Percentiles rank a stretch among this genome's conserved stretches.
Evolutionary conservation across 23 tunicate genomes (phyloP).

Genomic region (Ascidia mentula): DNA sequence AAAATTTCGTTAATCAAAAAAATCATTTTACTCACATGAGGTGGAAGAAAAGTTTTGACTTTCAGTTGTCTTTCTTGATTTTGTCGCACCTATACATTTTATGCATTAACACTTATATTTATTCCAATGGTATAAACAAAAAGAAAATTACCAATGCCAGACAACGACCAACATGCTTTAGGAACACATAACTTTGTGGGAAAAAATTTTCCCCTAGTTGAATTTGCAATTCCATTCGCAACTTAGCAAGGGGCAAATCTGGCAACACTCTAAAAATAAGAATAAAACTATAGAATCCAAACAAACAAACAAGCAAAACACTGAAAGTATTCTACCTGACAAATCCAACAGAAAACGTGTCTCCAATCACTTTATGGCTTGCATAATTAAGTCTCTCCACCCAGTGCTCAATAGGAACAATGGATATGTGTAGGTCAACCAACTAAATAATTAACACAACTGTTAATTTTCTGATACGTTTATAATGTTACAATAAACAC

Average conservation of each 20-base stretch:
- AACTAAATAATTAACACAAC: slow-evolving; percentile 22
- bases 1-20: background rate
- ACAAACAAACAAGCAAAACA: background rate
- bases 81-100: slow-evolving; percentile 44
- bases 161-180: slow-evolving; percentile 82
- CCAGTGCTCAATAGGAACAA: slow-evolving; percentile 79
- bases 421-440: slow-evolving; percentile 76
- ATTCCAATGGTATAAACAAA: background rate
- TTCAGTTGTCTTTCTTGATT: slow-evolving; percentile 66
- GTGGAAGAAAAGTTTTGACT: slow-evolving; percentile 73
- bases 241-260: slow-evolving; percentile 32
- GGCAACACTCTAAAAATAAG: slow-evolving; percentile 62
- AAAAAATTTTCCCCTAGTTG: slow-evolving; percentile 71
- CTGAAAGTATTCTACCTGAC: slow-evolving; percentile 16
- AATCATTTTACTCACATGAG: slow-evolving; percentile 41
- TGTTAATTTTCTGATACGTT: background rate
- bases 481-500: background rate
- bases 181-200: slow-evolving; percentile 71
- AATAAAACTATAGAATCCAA: background rate
- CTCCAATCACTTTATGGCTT: slow-evolving; percentile 60
- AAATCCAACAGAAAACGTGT: slow-evolving; percentile 78
- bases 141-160: slow-evolving; percentile 76
- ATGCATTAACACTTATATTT: background rate
- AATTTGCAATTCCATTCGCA: slow-evolving; percentile 50
- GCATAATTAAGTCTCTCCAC: slow-evolving; percentile 81